These are phyloP conservation scores for Tricholaema leucomelas DNA, from an alignment of 2,113 vertebrate genomes.

Conservation along the genomic window DNA sequence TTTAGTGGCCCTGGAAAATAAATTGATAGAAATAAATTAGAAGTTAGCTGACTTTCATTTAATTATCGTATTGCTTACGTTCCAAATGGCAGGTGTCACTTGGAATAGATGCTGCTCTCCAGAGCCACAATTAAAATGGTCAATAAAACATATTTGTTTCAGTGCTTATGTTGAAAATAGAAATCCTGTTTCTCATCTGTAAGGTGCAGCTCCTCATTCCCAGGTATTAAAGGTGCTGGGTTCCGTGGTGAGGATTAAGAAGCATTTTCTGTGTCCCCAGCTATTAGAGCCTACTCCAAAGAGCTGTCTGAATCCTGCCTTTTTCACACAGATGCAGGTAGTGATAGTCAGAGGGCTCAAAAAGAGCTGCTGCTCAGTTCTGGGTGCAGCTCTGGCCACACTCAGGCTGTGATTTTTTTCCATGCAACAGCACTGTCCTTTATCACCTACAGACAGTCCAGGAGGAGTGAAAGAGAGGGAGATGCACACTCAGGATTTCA, in stretches of 20 bases:
- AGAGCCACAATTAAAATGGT: conserved; percentile 11
- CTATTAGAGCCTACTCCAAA: neutral
- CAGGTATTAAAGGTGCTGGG: neutral
- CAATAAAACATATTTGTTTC: neutral
- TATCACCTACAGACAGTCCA: neutral
- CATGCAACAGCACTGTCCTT: neutral
- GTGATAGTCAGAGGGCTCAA: neutral
- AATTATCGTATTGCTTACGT: neutral
- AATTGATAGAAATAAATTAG: neutral
- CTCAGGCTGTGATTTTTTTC: neutral
- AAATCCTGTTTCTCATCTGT: neutral
- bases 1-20: neutral
- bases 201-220: neutral
- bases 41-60: conserved; percentile 21
- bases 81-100: conserved; percentile 29
- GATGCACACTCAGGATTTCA: neutral
- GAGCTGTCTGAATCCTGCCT: neutral
- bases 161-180: conserved; percentile 5
- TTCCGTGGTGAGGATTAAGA: neutral
- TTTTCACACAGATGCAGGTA: neutral
- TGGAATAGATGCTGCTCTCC: conserved; percentile 3
- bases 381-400: neutral
- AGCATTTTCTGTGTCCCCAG: neutral
- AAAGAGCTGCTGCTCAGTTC: neutral
- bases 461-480: neutral